Evolutionary conservation across 2,797 vertebrate species (phyloP), one percentile per base, ranked within the genome.

Genomic region (Salarias fasciatus): DNA sequence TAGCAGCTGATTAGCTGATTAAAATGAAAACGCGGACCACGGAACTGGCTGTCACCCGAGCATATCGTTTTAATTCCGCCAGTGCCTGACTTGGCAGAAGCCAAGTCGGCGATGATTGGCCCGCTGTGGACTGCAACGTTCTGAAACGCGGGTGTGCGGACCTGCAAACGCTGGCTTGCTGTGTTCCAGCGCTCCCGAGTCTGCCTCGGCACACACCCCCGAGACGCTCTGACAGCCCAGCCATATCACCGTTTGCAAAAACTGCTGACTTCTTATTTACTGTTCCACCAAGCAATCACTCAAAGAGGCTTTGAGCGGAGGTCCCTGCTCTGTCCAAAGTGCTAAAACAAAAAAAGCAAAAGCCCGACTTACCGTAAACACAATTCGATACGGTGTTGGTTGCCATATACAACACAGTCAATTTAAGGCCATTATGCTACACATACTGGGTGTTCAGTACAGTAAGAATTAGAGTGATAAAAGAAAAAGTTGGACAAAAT

Each of bases 21-120:
- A 81, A 73, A 64, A 83, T 83, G 82, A 80, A 85, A 81, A 79
- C 65, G 79, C 77, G 2, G 65, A 82, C 61, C 50, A 38, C 58
- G 59, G 66, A 72, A 72, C 69, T 75, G 63, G 78, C 77, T 43
- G 64, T 79, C 72, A 79, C 40, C 60, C 53, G 67, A 83, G 77
- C 86, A 86, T 77, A 79, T 83, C 79, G 51, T 76, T 86, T 87
- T 84, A 88, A 90, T 90, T 88, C 71, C 35, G 2, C 44, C 66
- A 43, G 65, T 44, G 77, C 73, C 75, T 81, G 87, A 86, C 79
- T 92, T 92, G 90, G 86, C 88, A 85, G 77, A 81, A 78, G 74
- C 72, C 62, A 60, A 62, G 56, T 40, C n/a, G 38, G 47, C 51
- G 85, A 57, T 85, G 47, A 74, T 71, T 61, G 70, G 60, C 55